Conservation (phyloP, 53 echinoderm and acorn worm species). For the Astropecten irregularis region DNA sequence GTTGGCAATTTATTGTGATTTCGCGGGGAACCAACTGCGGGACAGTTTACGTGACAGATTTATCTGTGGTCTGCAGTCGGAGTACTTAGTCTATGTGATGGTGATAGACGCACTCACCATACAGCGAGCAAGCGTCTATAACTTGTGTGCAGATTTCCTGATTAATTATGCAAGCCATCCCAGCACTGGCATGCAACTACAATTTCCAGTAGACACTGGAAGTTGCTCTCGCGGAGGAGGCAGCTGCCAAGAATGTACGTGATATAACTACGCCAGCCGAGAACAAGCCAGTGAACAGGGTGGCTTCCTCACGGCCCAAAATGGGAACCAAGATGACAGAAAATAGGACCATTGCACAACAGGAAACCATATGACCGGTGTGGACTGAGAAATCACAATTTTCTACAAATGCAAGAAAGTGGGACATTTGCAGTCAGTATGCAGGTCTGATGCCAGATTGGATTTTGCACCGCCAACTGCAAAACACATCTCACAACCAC, state of each 20-base stretch:
- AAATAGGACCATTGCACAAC: background rate
- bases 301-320: background rate
- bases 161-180: no score
- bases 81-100: no score
- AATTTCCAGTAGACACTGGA: conserved; percentile 17
- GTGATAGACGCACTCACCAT: no score
- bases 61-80: conserved; percentile 31
- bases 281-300: no score
- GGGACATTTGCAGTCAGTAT: no score
- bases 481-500: background rate
- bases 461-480: background rate
- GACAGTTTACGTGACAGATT: conserved; percentile 26
- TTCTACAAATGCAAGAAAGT: no score
- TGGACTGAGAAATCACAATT: conserved; percentile 3
- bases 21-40: conserved; percentile 15
- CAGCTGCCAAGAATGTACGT: no score
- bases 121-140: no score
- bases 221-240: no score
- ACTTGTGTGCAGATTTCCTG: no score
- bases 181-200: no score
- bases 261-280: no score
- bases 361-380: background rate
- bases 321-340: background rate
- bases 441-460: background rate
- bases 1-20: conserved; percentile 23